Base-by-base conservation (phyloP, 2,888 invertebrate genomes). In the Toxonevra muliebris region DNA sequence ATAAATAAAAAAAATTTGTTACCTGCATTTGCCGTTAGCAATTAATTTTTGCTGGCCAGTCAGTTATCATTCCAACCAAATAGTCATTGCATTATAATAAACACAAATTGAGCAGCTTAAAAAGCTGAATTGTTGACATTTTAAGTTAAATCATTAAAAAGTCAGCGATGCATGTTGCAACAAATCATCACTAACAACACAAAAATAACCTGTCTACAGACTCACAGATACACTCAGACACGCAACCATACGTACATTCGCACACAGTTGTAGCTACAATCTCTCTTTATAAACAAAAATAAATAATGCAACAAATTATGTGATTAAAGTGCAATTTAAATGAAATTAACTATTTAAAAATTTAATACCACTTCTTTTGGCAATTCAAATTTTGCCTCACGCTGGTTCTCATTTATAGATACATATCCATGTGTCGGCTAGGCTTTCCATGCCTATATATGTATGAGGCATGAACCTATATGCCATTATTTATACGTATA, bases 71-170 rank as follows among this genome's bases (percentile, higher is more conserved):
- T n/a, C n/a, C n/a, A n/a, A 17, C 19, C 19, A 2, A 30, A 7
- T 4, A 30, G 3, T 30, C 30, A 20, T 41, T 13, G 40, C n/a
- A 41, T n/a, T 41, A n/a, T 58, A 58, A 58, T 58, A 42, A 58
- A 58, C n/a, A 58, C 42, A 58, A 58, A 58, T 58, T 58, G 42
- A 58, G 53, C 9, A 42, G 58, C 42, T 58, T 58, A 58, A 41
- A 58, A 58, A 41, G 30, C 20, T 30, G 55, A 12, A 55, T 55
- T 48, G 8, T 15, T 15, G 5, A 15, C 48, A 4, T 13, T 48
- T 48, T 48, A 13, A 15, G 11, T 1, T 15, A 48, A 45, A 11
- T 45, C 45, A 45, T 45, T 45, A 45, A 45, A 45, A 13, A 45
- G 45, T 45, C 45, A 45, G 13, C 45, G 2, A 45, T 45, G 11